phyloP scores from a whole-genome alignment of 2,888 invertebrate genomes.

The Agrochola lota region DNA sequence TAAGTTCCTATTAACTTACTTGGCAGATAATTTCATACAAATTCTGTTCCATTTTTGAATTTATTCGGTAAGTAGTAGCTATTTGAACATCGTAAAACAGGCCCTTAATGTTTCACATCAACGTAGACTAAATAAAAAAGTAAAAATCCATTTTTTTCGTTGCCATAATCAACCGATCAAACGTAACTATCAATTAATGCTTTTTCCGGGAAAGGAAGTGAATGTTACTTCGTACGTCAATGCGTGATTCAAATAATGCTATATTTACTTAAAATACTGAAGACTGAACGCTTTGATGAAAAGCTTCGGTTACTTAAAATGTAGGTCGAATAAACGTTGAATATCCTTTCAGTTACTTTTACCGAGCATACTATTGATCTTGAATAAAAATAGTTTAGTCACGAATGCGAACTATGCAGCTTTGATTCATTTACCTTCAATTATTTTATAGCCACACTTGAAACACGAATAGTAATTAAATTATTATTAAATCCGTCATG shows the following conservation, averaged over 20 bases:
- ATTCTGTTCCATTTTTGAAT: no score
- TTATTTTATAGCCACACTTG: conserved; percentile 33
- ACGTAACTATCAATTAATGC: conserved; percentile 49
- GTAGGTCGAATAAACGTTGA: conserved; percentile 65
- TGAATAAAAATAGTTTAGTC: conserved; percentile 48
- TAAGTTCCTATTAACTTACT: no score
- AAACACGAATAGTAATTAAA: conserved; percentile 38
- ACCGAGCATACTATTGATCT: conserved; percentile 50
- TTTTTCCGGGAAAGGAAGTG: conserved; percentile 71
- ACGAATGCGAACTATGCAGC: conserved; percentile 37
- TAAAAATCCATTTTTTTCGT: not conserved
- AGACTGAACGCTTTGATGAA: conserved; percentile 66
- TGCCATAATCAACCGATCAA: conserved; percentile 47
- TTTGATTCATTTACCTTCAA: conserved; percentile 15
- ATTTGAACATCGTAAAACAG: no score
- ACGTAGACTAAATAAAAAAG: not conserved
- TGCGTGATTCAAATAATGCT: conserved; percentile 68
- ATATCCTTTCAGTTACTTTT: conserved; percentile 56
- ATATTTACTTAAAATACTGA: conserved; percentile 69
- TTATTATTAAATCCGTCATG: conserved; percentile 27
- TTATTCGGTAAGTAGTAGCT: no score
- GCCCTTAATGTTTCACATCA: not conserved
- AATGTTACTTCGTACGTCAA: conserved; percentile 70
- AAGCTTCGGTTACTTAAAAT: conserved; percentile 63
- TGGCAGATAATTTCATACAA: no score